phyloP scores from a whole-genome alignment of 2,888 invertebrate species.

The Tachina lurida region DNA sequence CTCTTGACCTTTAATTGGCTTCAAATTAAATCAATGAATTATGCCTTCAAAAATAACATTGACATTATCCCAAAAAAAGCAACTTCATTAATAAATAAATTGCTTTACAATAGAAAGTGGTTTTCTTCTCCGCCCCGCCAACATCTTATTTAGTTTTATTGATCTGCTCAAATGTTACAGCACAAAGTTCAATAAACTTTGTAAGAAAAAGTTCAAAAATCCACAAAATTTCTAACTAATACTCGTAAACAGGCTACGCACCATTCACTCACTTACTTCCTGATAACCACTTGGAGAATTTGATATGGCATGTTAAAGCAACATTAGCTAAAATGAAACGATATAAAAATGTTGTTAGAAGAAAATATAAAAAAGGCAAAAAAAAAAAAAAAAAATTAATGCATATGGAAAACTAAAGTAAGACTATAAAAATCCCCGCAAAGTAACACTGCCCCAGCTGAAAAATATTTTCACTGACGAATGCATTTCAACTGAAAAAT shows the following conservation, averaged over 20 bases:
- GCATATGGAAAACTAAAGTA: conserved; percentile 30
- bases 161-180: conserved; percentile 1
- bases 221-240: conserved; percentile 14
- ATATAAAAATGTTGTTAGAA: conserved; percentile 11
- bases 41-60: not conserved
- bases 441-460: conserved; percentile 68
- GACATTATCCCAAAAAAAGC: not conserved
- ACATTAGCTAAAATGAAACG: conserved; percentile 44
- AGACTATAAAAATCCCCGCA: conserved; percentile 53
- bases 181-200: conserved; percentile 61
- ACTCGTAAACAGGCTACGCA: not conserved
- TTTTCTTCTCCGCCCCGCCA: not conserved
- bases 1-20: not conserved
- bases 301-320: conserved; percentile 51
- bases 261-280: not conserved
- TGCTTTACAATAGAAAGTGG: not conserved
- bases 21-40: not conserved
- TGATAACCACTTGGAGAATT: conserved; percentile 32
- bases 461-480: conserved; percentile 41
- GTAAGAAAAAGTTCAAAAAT: conserved; percentile 25
- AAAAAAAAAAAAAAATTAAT: conserved; percentile 29
- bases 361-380: conserved; percentile 13
- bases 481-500: conserved; percentile 52
- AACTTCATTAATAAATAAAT: conserved; percentile 28
- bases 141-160: conserved; percentile 15